phyloP scores from a whole-genome alignment of 2,888 invertebrate species.

The Nemotelus nigrinus region DNA sequence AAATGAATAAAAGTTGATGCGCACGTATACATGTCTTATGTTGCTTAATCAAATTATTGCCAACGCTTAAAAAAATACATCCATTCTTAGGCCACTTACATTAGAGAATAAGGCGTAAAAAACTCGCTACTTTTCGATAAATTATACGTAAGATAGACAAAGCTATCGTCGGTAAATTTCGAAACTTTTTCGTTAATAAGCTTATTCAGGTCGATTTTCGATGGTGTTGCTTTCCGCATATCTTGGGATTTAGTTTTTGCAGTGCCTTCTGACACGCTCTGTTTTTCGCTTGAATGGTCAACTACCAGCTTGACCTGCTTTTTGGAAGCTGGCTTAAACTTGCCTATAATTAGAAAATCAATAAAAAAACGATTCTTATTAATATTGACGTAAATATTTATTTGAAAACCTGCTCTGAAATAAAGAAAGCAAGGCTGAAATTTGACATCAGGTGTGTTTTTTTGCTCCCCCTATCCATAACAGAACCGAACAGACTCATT shows the following conservation, averaged over 20 bases:
- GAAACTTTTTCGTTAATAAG: slow-evolving; percentile 65
- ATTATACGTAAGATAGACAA: slow-evolving; percentile 81
- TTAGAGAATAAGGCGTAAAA: slow-evolving; percentile 80
- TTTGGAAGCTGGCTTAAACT: neutral
- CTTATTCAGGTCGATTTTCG: slow-evolving; percentile 59
- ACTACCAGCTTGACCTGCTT: slow-evolving; percentile 11
- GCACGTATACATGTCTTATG: too few species aligned
- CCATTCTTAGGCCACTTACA: slow-evolving; percentile 65
- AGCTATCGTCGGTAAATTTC: slow-evolving; percentile 70
- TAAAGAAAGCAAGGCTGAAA: too few species aligned
- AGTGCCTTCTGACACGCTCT: neutral
- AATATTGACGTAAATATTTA: too few species aligned
- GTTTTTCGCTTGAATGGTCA: neutral
- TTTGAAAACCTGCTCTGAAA: too few species aligned
- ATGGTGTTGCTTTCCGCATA: slow-evolving; percentile 15
- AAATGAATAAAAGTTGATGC: too few species aligned
- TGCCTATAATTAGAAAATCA: neutral
- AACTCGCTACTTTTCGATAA: slow-evolving; percentile 77
- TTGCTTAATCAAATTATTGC: too few species aligned
- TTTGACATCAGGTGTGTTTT: too few species aligned
- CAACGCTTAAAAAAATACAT: too few species aligned
- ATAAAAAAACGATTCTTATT: too few species aligned
- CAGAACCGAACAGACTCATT: too few species aligned
- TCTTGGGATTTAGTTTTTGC: neutral
- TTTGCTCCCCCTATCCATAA: too few species aligned